These are phyloP conservation scores for Acanthacorydalis orientalis DNA, from an alignment of 2,888 invertebrate genomes.

Conservation along the genomic window DNA sequence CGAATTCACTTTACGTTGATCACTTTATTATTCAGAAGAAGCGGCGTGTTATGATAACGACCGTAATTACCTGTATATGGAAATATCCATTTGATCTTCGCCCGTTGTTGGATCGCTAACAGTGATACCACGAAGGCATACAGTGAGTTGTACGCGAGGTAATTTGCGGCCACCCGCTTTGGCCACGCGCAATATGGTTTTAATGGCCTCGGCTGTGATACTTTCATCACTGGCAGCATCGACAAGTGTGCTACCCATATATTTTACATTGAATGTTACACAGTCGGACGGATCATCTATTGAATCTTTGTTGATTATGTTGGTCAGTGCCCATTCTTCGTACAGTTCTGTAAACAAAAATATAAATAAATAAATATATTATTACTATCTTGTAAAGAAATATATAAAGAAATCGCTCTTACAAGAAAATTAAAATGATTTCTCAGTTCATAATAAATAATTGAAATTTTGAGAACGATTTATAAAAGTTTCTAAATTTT, in stretches of 20 bases:
- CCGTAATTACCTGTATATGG: constrained; percentile 57
- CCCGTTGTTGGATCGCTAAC: constrained; percentile 53
- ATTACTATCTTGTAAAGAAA: too few relatives aligned
- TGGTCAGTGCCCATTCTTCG: constrained; percentile 50
- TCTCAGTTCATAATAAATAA: too few relatives aligned
- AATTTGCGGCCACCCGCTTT: constrained; percentile 40
- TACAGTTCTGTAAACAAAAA: constrained; percentile 37
- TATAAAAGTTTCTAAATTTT: too few relatives aligned
- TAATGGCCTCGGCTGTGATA: constrained; percentile 67
- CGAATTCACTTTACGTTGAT: too few relatives aligned
- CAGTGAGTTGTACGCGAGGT: constrained; percentile 48
- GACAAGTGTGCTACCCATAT: constrained; percentile 61
- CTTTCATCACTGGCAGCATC: constrained; percentile 58
- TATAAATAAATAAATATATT: too few relatives aligned
- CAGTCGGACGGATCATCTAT: constrained; percentile 23
- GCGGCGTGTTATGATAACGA: not conserved
- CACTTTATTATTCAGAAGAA: too few relatives aligned
- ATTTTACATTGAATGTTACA: constrained; percentile 46
- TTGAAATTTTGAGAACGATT: too few relatives aligned
- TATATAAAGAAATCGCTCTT: too few relatives aligned
- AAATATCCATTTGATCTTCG: constrained; percentile 57
- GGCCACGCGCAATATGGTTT: constrained; percentile 52
- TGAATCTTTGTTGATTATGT: constrained; percentile 36
- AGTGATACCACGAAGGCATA: constrained; percentile 60
- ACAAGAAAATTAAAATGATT: too few relatives aligned